phyloP scores from a whole-genome alignment of 2,797 vertebrate genomes.

The Cossypha niveicapilla region DNA sequence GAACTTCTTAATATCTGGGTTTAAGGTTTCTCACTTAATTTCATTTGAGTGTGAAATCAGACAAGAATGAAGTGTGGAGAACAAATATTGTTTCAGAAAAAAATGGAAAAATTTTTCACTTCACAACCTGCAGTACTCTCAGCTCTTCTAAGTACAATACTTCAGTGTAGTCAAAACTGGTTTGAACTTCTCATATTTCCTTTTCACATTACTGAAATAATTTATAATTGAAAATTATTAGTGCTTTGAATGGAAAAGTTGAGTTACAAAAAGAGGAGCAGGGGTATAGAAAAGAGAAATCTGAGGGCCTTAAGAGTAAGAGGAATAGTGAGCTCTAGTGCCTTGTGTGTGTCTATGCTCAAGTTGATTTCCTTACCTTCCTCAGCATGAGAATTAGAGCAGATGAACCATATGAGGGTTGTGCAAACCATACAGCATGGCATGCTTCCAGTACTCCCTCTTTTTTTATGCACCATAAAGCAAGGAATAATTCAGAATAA shows the following conservation, averaged over 20 bases:
- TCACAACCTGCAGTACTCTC: not conserved
- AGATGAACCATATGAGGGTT: not conserved
- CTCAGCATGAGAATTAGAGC: not conserved
- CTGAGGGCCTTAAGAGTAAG: not conserved
- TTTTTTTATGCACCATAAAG: not conserved
- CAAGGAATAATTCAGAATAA: not conserved
- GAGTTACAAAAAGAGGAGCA: not conserved
- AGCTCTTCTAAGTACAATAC: not conserved
- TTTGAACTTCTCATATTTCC: not conserved
- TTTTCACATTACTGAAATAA: not conserved
- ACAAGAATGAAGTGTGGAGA: not conserved
- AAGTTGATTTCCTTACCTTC: not conserved
- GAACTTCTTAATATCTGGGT: not conserved
- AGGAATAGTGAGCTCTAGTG: not conserved
- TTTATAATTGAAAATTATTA: not conserved
- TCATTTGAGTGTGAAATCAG: not conserved
- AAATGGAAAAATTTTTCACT: not conserved
- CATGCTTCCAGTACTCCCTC: not conserved
- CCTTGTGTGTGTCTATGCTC: fast-evolving
- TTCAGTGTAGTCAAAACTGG: not conserved
- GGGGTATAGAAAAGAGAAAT: not conserved
- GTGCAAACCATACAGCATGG: not conserved
- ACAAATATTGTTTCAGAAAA: not conserved
- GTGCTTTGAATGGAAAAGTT: not conserved
- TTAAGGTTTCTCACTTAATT: constrained; percentile 4